These are phyloP conservation scores for Campoplex capitator DNA, from an alignment of 2,888 invertebrate species.

Conservation along the genomic window DNA sequence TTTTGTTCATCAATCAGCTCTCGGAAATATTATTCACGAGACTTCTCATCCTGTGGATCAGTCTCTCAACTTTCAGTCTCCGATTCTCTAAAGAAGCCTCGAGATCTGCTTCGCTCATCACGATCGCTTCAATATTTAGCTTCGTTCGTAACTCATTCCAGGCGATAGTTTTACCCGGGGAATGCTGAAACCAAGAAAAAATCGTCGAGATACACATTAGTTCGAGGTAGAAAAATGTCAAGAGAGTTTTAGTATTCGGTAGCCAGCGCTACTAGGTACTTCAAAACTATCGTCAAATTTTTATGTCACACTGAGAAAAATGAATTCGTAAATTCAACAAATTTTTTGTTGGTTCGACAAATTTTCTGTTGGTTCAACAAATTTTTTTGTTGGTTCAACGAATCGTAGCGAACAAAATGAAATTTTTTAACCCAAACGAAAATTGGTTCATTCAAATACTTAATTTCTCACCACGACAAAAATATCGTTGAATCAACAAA, in stretches of 20 bases:
- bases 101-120: conserved; percentile 64
- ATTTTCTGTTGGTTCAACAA: too few relatives aligned
- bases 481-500: too few relatives aligned
- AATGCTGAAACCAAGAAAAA: conserved; percentile 51
- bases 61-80: conserved; percentile 13
- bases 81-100: conserved; percentile 29
- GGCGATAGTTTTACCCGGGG: background rate
- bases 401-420: too few relatives aligned
- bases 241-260: conserved; percentile 43
- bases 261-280: background rate
- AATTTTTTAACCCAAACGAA: too few relatives aligned
- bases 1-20: conserved; percentile 49
- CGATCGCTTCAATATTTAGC: conserved; percentile 28
- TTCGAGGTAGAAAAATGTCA: background rate
- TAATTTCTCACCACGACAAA: too few relatives aligned
- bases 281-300: conserved; percentile 27
- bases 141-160: background rate
- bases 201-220: conserved; percentile 22
- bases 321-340: too few relatives aligned
- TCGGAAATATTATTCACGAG: conserved; percentile 11
- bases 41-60: conserved; percentile 12
- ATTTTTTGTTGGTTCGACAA: too few relatives aligned
- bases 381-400: too few relatives aligned
- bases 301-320: too few relatives aligned
- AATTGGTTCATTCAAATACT: too few relatives aligned